phyloP scores from a whole-genome alignment of 2,797 vertebrate genomes.

The Arctocebus calabarensis region DNA sequence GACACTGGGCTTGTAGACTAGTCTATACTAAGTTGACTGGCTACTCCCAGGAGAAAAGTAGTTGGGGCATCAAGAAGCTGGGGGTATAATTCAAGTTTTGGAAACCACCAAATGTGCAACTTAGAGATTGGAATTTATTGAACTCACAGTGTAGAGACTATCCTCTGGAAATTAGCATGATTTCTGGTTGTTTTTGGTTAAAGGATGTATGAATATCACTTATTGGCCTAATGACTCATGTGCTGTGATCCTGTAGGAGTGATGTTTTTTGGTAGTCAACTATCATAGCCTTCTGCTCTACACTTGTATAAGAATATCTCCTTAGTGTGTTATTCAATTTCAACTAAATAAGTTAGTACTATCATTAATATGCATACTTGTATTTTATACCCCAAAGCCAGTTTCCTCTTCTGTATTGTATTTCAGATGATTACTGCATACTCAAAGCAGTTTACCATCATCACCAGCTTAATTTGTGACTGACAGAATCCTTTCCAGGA shows the following conservation, averaged over 20 bases:
- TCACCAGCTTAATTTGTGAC: not conserved
- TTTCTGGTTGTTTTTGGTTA: not conserved
- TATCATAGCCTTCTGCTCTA: not conserved
- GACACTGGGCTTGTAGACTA: not conserved
- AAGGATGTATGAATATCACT: not conserved
- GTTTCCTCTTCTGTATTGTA: not conserved
- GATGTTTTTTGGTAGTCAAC: not conserved
- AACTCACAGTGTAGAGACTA: not conserved
- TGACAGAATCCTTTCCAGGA: not conserved
- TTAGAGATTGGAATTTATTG: not conserved
- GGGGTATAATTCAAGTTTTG: not conserved
- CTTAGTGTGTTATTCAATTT: not conserved
- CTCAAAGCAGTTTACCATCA: not conserved
- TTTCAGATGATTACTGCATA: not conserved
- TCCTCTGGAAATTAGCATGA: not conserved
- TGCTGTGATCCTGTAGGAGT: fast-evolving
- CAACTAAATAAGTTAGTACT: not conserved
- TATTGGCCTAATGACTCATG: not conserved
- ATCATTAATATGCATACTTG: not conserved
- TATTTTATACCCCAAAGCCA: not conserved
- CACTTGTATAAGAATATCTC: not conserved
- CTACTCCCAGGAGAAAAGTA: not conserved
- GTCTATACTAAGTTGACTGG: not conserved
- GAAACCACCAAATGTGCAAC: not conserved
- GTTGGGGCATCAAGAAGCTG: not conserved